A percentile compares a stretch with the other conserved stretches of the same genome.
Conservation (phyloP, 1,140 invertebrate genomes). For the Thaumatotibia leucotreta region DNA sequence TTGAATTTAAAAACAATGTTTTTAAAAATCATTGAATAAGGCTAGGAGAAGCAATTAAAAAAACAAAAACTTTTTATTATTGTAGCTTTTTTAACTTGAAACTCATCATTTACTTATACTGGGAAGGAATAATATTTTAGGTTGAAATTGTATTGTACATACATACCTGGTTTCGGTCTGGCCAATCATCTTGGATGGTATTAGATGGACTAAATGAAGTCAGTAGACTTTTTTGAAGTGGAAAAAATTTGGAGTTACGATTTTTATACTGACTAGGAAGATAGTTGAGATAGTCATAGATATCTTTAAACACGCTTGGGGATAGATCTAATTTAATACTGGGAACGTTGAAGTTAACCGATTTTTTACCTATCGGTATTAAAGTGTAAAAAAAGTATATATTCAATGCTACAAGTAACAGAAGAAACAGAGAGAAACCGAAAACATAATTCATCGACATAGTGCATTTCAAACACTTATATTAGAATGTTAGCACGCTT, state of each 20-base stretch:
- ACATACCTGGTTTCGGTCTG: constrained; percentile 51
- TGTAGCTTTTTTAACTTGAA: too few relatives aligned
- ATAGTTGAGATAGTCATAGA: constrained; percentile 55
- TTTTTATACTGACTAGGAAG: constrained; percentile 54
- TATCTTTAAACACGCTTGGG: constrained; percentile 52
- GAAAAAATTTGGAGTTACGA: constrained; percentile 48
- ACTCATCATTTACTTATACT: too few relatives aligned
- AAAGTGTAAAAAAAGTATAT: constrained; percentile 66
- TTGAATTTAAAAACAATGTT: too few relatives aligned
- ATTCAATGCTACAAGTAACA: constrained; percentile 56
- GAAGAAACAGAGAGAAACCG: constrained; percentile 57
- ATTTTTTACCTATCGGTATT: constrained; percentile 40
- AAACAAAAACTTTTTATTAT: too few relatives aligned
- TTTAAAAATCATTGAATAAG: too few relatives aligned
- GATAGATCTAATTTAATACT: constrained; percentile 43
- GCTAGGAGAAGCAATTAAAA: too few relatives aligned
- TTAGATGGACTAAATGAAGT: constrained; percentile 47
- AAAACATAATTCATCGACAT: constrained; percentile 68
- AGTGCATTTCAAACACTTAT: constrained; percentile 24
- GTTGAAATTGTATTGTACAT: constrained; percentile 14
- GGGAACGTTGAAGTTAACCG: constrained; percentile 37
- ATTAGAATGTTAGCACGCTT: background rate
- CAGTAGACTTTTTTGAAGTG: constrained; percentile 44
- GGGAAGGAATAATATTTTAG: too few relatives aligned
- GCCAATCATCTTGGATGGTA: constrained; percentile 39